Conservation (phyloP, 2,888 invertebrate genomes). For the Drosophila anomalata region DNA sequence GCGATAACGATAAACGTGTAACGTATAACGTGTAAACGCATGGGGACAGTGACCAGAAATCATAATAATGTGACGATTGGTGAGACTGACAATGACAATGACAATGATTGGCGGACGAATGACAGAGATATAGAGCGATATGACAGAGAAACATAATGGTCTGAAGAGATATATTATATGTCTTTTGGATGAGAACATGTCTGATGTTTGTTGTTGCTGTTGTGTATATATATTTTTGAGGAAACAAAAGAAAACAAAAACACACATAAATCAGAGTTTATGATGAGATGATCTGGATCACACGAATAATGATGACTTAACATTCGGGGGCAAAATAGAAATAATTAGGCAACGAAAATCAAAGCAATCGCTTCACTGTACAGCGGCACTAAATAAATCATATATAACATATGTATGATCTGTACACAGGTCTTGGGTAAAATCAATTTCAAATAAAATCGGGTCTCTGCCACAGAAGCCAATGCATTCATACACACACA, state of each 20-base stretch:
- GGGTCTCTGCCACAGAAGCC: conserved; percentile 52
- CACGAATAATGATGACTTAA: conserved; percentile 2
- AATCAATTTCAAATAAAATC: conserved; percentile 41
- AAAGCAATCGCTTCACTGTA: conserved; percentile 35
- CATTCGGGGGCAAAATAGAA: conserved; percentile 22
- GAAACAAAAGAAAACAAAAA: conserved; percentile 26
- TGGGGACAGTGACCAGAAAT: conserved; percentile 62
- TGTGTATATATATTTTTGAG: conserved; percentile 20
- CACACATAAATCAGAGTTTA: conserved; percentile 10
- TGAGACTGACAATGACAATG: conserved; percentile 21
- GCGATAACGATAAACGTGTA: conserved; percentile 61
- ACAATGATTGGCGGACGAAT: too few relatives aligned
- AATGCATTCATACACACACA: conserved; percentile 45
- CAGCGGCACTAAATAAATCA: conserved; percentile 18
- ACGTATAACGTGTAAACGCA: conserved; percentile 62
- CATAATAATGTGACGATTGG: conserved; percentile 44
- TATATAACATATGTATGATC: neutral
- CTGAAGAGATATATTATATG: conserved; percentile 12
- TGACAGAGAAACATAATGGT: conserved; percentile 31
- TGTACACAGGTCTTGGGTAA: conserved; percentile 22
- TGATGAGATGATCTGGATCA: conserved; percentile 29
- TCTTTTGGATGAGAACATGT: conserved; percentile 37
- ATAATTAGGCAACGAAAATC: conserved; percentile 25
- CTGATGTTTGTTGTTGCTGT: conserved; percentile 30
- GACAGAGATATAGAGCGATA: too few relatives aligned